These are phyloP conservation scores for Mesorhabditis sp. DNA, from an alignment of 2,888 invertebrate genomes.

Conservation along the genomic window DNA sequence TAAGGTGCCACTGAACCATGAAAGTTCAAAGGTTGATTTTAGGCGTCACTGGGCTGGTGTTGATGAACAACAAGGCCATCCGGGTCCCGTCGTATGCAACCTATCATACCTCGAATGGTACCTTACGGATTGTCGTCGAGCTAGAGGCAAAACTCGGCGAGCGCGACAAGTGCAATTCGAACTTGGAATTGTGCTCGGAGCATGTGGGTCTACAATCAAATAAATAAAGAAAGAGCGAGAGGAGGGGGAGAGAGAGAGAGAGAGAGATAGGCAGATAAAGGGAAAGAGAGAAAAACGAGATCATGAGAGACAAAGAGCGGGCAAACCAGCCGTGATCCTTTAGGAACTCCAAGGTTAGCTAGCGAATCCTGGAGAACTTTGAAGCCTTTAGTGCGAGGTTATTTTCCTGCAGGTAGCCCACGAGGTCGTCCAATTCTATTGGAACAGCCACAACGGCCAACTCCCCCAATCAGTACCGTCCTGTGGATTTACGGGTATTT, in stretches of 20 bases:
- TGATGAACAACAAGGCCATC: slow-evolving; percentile 56
- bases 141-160: slow-evolving; percentile 51
- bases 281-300: too few relatives aligned
- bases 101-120: slow-evolving; percentile 49
- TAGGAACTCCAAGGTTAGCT: too few relatives aligned
- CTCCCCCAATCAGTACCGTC: slow-evolving; percentile 47
- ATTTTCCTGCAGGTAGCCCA: slow-evolving; percentile 42
- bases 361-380: too few relatives aligned
- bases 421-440: slow-evolving; percentile 48
- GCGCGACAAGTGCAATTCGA: slow-evolving; percentile 38
- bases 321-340: too few relatives aligned
- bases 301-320: too few relatives aligned
- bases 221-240: too few relatives aligned
- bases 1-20: too few relatives aligned
- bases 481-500: slow-evolving; percentile 46
- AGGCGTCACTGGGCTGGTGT: slow-evolving; percentile 54
- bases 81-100: slow-evolving; percentile 55
- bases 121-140: slow-evolving; percentile 52
- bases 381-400: neutral
- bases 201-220: slow-evolving; percentile 46
- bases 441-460: slow-evolving; percentile 42
- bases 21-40: too few relatives aligned
- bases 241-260: neutral
- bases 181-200: slow-evolving; percentile 52
- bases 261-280: too few relatives aligned